These are phyloP conservation scores for Microcebus jonahi DNA, from an alignment of 2,113 vertebrate genomes.

Conservation along the genomic window DNA sequence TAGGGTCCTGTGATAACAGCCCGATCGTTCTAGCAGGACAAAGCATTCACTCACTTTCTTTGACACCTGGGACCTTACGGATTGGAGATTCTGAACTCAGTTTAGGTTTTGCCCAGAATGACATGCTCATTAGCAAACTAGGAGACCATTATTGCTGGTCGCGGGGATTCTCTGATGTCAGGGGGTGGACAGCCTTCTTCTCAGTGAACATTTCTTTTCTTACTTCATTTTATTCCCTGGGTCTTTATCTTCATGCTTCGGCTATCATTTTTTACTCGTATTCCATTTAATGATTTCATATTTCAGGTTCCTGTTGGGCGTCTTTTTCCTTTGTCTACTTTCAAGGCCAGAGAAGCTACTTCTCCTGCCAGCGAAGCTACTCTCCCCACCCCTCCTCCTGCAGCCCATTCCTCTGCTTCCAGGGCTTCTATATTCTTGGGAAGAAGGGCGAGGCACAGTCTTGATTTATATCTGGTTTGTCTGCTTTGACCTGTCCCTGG, in stretches of 20 bases:
- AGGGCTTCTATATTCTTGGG: constrained; percentile 6
- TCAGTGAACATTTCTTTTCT: constrained; percentile 30
- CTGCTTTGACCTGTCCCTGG: constrained; percentile 44
- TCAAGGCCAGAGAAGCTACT: background rate
- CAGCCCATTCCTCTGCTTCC: background rate
- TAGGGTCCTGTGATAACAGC: background rate
- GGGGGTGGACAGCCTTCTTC: background rate
- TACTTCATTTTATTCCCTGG: constrained; percentile 37
- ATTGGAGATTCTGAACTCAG: constrained; percentile 9
- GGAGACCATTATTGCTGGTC: constrained; percentile 20
- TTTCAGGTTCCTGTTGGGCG: background rate
- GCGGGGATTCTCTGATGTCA: background rate
- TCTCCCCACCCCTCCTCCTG: background rate
- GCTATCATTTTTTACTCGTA: background rate
- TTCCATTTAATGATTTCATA: constrained; percentile 11
- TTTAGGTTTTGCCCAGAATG: constrained; percentile 18
- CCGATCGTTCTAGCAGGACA: constrained; percentile 17
- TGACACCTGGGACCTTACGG: background rate
- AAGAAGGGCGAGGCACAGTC: constrained; percentile 18
- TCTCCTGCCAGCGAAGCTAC: background rate
- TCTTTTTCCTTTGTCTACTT: constrained; percentile 11
- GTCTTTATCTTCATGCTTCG: constrained; percentile 28
- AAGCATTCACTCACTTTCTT: constrained; percentile 31
- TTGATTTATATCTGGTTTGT: constrained; percentile 60
- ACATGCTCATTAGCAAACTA: background rate